These are phyloP conservation scores for Stichodactyla helianthus DNA, from an alignment of 64 coral and sea anemone species.

Conservation along the genomic window DNA sequence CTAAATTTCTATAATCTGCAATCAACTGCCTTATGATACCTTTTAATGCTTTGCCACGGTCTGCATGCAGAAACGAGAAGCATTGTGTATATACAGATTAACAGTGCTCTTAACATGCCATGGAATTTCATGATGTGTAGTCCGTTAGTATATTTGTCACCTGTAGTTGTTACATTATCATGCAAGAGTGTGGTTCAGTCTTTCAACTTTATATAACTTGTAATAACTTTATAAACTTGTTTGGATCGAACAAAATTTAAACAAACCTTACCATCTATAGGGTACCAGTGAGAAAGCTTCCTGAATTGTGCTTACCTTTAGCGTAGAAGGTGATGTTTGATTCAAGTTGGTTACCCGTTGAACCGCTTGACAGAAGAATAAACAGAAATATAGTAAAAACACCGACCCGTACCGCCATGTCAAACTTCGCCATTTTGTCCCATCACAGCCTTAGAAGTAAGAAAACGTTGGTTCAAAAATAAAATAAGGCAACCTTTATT, in stretches of 20 bases:
- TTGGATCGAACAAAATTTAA: too few species aligned
- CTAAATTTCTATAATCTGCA: constrained; percentile 16
- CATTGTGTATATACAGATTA: background rate
- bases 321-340: background rate
- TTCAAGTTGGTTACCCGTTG: background rate
- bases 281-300: too few species aligned
- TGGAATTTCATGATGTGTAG: too few species aligned
- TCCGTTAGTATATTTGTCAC: too few species aligned
- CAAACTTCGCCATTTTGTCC: background rate
- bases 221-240: too few species aligned
- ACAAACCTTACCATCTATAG: too few species aligned
- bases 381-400: background rate
- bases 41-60: constrained; percentile 9
- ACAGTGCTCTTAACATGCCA: too few species aligned
- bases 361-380: background rate
- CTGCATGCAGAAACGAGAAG: background rate
- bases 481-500: background rate
- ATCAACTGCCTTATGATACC: constrained; percentile 14
- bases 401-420: background rate
- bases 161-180: too few species aligned
- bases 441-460: background rate
- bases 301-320: background rate
- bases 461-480: background rate
- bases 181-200: too few species aligned
- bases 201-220: too few species aligned